phyloP scores from a whole-genome alignment of 2,797 vertebrate species.

The Lepilemur septentrionalis region DNA sequence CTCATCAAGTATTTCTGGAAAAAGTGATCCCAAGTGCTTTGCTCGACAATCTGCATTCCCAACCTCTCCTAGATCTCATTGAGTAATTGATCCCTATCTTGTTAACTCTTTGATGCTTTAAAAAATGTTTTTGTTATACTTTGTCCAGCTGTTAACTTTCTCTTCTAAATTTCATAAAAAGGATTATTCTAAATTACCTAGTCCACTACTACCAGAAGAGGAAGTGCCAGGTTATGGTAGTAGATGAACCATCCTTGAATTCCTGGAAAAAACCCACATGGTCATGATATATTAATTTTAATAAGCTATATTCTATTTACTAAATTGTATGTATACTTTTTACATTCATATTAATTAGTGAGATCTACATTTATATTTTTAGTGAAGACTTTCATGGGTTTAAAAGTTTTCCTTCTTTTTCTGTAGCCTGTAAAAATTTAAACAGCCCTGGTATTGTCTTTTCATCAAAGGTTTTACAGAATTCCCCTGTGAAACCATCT shows the following conservation, averaged over 20 bases:
- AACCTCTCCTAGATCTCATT: background rate
- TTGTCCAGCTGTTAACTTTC: background rate
- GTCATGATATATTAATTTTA: background rate
- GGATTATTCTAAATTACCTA: background rate
- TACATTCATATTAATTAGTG: background rate
- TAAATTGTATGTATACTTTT: background rate
- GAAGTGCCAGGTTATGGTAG: background rate
- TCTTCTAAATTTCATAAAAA: background rate
- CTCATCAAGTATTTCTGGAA: background rate
- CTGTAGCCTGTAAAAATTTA: background rate
- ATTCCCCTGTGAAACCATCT: constrained; percentile 9
- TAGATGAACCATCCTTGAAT: background rate
- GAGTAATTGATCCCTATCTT: background rate
- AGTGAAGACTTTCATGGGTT: background rate
- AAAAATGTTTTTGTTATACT: background rate
- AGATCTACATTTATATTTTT: background rate
- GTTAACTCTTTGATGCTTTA: background rate
- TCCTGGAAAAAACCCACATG: background rate
- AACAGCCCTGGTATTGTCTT: background rate
- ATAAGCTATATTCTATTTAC: background rate
- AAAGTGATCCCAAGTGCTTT: background rate
- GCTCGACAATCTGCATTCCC: background rate
- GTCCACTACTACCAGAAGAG: background rate
- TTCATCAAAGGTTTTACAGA: constrained; percentile 1
- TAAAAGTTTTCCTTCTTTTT: background rate